phyloP scores from a whole-genome alignment of 2,888 invertebrate genomes.

The Pterostichus madidus region DNA sequence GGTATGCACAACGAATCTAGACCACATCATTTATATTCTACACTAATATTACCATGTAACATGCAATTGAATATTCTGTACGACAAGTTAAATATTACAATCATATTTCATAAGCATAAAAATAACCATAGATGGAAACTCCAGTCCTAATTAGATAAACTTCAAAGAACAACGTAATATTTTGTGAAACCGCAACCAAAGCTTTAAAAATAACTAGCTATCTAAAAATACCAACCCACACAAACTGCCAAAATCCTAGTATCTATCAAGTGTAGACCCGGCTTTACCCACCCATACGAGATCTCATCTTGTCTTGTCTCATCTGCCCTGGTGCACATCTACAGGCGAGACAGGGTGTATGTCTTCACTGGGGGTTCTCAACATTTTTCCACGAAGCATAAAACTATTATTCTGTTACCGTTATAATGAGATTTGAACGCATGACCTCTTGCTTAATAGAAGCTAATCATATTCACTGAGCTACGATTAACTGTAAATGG shows the following conservation, averaged over 20 bases:
- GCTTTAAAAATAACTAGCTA: constrained; percentile 28
- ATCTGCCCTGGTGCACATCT: constrained; percentile 1
- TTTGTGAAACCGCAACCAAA: constrained; percentile 16
- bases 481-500: too few species aligned
- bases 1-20: not conserved
- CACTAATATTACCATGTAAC: not conserved
- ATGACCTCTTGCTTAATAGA: too few species aligned
- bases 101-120: too few species aligned
- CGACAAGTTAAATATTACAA: too few species aligned
- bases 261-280: constrained; percentile 34
- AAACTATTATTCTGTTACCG: too few species aligned
- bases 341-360: constrained; percentile 8
- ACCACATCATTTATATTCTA: not conserved
- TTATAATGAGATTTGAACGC: too few species aligned
- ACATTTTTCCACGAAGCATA: not conserved
- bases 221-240: constrained; percentile 21
- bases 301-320: constrained; percentile 13
- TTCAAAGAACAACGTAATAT: not conserved
- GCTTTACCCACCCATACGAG: constrained; percentile 25
- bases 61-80: too few species aligned
- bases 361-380: not conserved
- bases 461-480: too few species aligned
- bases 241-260: constrained; percentile 34
- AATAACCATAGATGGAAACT: too few species aligned
- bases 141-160: constrained; percentile 2